Conservation (phyloP, 2,888 invertebrate genomes). For the Brachyopa scutellaris region DNA sequence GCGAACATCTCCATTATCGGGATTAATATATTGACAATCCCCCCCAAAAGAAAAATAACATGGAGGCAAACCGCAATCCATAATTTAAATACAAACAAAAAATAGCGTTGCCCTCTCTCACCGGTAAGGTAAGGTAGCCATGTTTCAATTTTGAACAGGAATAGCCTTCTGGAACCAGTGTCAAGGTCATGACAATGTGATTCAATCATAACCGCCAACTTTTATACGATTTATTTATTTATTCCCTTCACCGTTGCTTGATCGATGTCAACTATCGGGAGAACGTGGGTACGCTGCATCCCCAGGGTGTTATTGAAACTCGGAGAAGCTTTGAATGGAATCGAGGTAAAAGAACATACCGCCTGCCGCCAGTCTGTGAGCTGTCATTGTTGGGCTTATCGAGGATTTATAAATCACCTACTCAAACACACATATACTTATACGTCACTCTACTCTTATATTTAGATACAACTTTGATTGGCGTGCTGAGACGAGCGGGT, state of each 20-base stretch:
- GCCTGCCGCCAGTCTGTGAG: conserved; percentile 19
- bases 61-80: conserved; percentile 2
- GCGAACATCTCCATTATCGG: conserved; percentile 43
- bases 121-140: neutral
- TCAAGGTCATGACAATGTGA: conserved; percentile 54
- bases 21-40: conserved; percentile 42
- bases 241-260: neutral
- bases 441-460: conserved; percentile 5
- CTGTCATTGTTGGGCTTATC: conserved; percentile 58
- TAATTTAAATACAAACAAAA: conserved; percentile 34
- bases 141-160: neutral
- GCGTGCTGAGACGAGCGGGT: conserved; percentile 11
- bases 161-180: conserved; percentile 18
- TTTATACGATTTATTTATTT: too few relatives aligned
- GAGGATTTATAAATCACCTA: conserved; percentile 52
- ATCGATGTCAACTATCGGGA: conserved; percentile 23
- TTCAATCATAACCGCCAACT: conserved; percentile 45
- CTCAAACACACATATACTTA: neutral
- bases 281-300: neutral
- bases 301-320: neutral
- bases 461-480: conserved; percentile 8
- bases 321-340: conserved; percentile 33
- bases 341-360: conserved; percentile 7
- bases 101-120: neutral
- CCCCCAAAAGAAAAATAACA: neutral